These are phyloP conservation scores for Dipus sagitta DNA, from an alignment of 2,797 vertebrate genomes.

Conservation along the genomic window DNA sequence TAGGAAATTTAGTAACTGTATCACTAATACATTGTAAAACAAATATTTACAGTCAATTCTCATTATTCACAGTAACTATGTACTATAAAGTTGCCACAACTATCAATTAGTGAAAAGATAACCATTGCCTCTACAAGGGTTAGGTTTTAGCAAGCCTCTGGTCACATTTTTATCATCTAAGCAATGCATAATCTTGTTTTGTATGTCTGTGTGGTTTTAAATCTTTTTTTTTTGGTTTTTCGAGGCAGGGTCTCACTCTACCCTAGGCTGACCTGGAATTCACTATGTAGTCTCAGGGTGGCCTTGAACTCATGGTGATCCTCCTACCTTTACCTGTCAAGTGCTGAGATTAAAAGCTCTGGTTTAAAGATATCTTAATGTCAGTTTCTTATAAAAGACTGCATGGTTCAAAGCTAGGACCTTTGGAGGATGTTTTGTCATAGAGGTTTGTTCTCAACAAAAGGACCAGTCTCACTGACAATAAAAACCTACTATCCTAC, in stretches of 20 bases:
- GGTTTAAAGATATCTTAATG: constrained; percentile 3
- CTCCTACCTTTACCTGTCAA: too few relatives aligned
- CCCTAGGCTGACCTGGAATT: too few relatives aligned
- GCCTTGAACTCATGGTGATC: too few relatives aligned
- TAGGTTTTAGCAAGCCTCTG: constrained; percentile 32
- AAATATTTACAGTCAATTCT: neutral
- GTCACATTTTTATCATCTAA: constrained; percentile 31
- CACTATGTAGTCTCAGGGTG: too few relatives aligned
- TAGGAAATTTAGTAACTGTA: constrained; percentile 7
- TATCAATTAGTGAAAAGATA: constrained; percentile 3
- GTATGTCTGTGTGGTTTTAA: neutral
- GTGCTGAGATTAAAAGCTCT: too few relatives aligned
- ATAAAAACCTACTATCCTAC: neutral
- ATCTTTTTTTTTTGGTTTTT: neutral
- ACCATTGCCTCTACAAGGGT: neutral
- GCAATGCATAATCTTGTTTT: constrained; percentile 35
- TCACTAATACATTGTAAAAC: constrained; percentile 15
- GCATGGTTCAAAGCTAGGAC: neutral
- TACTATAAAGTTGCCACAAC: constrained; percentile 11
- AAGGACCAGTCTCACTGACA: neutral
- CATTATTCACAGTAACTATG: neutral
- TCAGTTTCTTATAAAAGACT: constrained; percentile 20
- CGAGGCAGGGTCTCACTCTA: too few relatives aligned
- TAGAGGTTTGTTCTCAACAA: neutral
- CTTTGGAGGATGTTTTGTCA: neutral